Evolutionary conservation across 2,888 invertebrate genomes (phyloP).

Genomic region (Pegoplata infirma): DNA sequence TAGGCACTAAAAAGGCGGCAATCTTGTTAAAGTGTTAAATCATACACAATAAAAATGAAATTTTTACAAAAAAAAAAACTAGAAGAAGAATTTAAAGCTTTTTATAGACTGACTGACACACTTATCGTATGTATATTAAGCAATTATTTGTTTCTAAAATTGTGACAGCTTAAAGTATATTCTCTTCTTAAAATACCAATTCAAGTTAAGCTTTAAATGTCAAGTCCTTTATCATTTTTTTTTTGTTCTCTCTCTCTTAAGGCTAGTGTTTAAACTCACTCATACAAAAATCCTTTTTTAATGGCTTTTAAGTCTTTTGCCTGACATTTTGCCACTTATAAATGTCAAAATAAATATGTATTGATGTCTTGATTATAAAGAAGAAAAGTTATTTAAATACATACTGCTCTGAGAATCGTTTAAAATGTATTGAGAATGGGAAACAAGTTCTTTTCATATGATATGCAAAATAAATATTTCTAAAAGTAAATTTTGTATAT

Average conservation of each 20-base stretch:
- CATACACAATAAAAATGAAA: slow-evolving; percentile 41
- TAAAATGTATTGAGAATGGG: slow-evolving; percentile 39
- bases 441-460: slow-evolving; percentile 29
- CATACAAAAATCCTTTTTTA: slow-evolving; percentile 46
- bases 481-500: neutral
- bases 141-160: slow-evolving; percentile 42
- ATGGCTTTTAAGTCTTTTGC: slow-evolving; percentile 48
- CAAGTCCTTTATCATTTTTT: slow-evolving; percentile 1
- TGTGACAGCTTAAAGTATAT: slow-evolving; percentile 45
- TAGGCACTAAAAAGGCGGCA: slow-evolving; percentile 53
- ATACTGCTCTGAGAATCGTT: slow-evolving; percentile 24
- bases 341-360: slow-evolving; percentile 58
- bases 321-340: slow-evolving; percentile 53
- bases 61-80: neutral
- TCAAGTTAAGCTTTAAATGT: slow-evolving; percentile 28
- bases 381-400: no score
- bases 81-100: neutral
- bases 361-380: slow-evolving; percentile 53
- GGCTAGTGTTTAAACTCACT: slow-evolving; percentile 24
- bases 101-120: neutral
- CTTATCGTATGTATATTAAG: slow-evolving; percentile 24
- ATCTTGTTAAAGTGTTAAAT: slow-evolving; percentile 54
- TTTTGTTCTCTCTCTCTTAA: neutral
- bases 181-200: neutral
- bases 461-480: slow-evolving; percentile 33